Base-by-base conservation (phyloP, 2,113 vertebrate genomes). In the Onychorhynchus coronatus region DNA sequence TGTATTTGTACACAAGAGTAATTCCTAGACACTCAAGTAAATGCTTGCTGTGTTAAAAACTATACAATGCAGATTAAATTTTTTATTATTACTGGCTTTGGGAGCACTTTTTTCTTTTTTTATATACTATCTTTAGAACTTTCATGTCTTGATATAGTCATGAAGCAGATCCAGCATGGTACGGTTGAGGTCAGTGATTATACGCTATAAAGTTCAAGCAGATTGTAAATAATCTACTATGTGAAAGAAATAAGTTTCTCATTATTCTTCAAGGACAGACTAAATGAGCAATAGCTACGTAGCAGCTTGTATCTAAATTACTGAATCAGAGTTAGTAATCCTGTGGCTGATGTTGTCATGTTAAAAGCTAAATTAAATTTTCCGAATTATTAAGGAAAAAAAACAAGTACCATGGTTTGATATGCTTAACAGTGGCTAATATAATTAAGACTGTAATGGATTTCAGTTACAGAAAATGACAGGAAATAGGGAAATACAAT, bases 291-390 rank as follows among this genome's bases (percentile, higher is more conserved):
- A 77, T 74, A 81, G 6, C 8, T 80, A 39, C 58, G n/a, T 65
- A 46, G 47, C 59, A 88, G 58, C 91, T 86, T 91, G 80, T 94
- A 76, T 58, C 59, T 92, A 58, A 93, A 94, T 84, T 92, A 62
- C 79, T 88, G 86, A 71, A 93, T 74, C 92, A 80, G 30, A 42
- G 78, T 84, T 70, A 84, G 53, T 93, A 96, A 96, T 93, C 88
- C 92, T 91, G 47, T 83, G 90, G 83, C 35, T 92, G 91, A 92
- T 91, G 79, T 88, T 94, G 82, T 92, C 85, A 84, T 81, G 71
- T 94, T 88, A 88, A 96, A 92, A 92, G 72, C 88, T 86, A 96
- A 95, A 97, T 95, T 77, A 86, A 88, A 95, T 96, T 96, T 97
- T 94, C 94, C 68, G 33, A 95, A 95, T 95, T 88, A 94, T 85